Evolutionary conservation across 2,797 vertebrate genomes (phyloP).

Genomic region (Lemur catta): DNA sequence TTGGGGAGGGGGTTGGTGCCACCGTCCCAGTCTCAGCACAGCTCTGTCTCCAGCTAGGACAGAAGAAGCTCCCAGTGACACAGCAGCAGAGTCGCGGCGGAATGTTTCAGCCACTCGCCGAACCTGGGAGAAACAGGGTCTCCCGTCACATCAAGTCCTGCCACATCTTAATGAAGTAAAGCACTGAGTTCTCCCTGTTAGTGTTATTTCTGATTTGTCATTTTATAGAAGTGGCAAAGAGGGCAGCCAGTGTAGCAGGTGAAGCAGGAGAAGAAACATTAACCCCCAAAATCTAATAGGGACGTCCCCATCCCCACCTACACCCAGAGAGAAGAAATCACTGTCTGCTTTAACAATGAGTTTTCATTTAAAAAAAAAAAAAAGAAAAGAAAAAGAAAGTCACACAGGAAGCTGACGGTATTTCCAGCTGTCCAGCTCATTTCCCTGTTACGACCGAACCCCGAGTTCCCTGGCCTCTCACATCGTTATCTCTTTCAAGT

Average conservation of each 20-base stretch:
- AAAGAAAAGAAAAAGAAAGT: not conserved
- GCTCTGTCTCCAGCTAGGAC: not conserved
- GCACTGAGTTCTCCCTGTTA: not conserved
- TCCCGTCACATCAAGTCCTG: not conserved
- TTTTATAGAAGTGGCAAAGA: not conserved
- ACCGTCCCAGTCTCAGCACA: not conserved
- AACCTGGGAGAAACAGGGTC: not conserved
- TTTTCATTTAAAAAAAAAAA: not conserved
- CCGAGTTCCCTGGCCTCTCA: not conserved
- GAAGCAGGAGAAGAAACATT: not conserved
- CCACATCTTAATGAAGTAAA: not conserved
- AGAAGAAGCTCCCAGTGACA: not conserved
- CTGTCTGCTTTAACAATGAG: not conserved
- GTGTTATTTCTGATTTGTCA: not conserved
- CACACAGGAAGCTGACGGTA: not conserved
- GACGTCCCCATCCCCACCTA: not conserved
- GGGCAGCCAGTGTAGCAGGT: not conserved
- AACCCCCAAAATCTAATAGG: not conserved
- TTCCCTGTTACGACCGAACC: slow-evolving; percentile 34
- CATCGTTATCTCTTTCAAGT: not conserved
- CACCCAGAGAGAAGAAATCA: not conserved
- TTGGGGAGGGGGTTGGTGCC: not conserved
- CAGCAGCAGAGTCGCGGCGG: not conserved
- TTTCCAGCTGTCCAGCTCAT: not conserved
- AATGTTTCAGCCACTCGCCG: not conserved